Evolutionary conservation across 2,888 invertebrate species (phyloP), one percentile per base, ranked within the genome.

Genomic region (Glaucopsyche alexis): DNA sequence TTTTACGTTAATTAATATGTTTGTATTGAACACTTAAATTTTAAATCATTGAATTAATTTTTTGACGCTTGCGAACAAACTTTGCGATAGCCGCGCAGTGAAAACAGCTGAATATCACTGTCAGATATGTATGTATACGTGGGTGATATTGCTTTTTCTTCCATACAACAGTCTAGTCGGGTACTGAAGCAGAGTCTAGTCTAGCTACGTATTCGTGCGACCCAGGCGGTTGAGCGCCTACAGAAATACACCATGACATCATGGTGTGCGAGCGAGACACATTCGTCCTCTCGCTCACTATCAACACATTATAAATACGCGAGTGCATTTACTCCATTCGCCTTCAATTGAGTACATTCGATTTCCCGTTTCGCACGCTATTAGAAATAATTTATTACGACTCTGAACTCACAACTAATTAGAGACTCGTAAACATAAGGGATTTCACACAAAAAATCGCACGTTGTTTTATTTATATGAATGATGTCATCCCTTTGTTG

Each of bases 231-330:
- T 84, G 84, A 84, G 83, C 85, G 85, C 67, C 67, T 86, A 87
- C 85, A 87, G 90, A 91, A 91, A 91, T 93, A 93, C 82, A 87
- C 88, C 90, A 92, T 93, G 92, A 93, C 90, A 90, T 93, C 92
- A 92, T 91, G 89, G 89, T 87, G 90, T 84, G 86, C 82, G 88
- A 91, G 78, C 74, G 88, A 87, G 87, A 88, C 78, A 74, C 76
- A 76, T 76, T 79, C 80, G 81, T 80, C 80, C 77, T 87, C 85
- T 79, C 83, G 79, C 82, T 81, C 82, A 75, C 79, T 77, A 82
- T 77, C 77, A 78, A 78, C 81, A 81, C 78, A 80, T 85, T 87
- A 85, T 86, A 88, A 87, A 84, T 83, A 90, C 83, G 81, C 80
- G 81, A 88, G 83, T 88, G 87, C 86, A 89, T 89, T 91, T 89